These are phyloP conservation scores for Embiotoca jacksoni DNA, from an alignment of 2,113 vertebrate species.

Conservation along the genomic window DNA sequence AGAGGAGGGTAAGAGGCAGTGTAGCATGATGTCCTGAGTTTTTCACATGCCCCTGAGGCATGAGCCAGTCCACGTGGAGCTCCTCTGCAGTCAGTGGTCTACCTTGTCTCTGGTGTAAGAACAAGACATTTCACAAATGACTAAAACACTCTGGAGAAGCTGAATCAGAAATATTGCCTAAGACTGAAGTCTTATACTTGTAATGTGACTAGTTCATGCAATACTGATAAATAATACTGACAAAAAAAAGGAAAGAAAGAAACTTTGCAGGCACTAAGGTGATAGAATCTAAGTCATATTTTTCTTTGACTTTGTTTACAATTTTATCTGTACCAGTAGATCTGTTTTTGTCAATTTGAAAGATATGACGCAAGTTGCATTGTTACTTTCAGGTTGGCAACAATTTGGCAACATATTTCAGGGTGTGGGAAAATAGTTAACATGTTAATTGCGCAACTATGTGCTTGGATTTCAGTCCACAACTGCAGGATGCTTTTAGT, in stretches of 20 bases:
- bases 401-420: conserved; percentile 42
- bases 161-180: background rate
- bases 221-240: background rate
- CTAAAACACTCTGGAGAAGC: conserved; percentile 30
- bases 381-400: conserved; percentile 16
- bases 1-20: conserved; percentile 10
- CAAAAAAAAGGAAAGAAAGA: background rate
- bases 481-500: conserved; percentile 33
- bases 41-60: conserved; percentile 39
- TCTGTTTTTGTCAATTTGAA: background rate
- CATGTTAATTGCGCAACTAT: conserved; percentile 38
- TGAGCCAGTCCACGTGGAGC: conserved; percentile 24
- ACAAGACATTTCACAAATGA: conserved; percentile 8
- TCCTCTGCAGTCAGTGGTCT: background rate
- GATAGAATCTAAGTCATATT: background rate
- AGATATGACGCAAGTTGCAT: background rate
- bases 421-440: conserved; percentile 55
- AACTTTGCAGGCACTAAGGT: background rate
- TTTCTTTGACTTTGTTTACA: background rate
- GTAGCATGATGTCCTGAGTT: conserved; percentile 1
- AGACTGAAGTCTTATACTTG: background rate
- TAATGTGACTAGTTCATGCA: conserved; percentile 3
- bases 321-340: background rate
- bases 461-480: conserved; percentile 18
- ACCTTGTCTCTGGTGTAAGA: background rate